These are phyloP conservation scores for Belonocnema kinseyi DNA, from an alignment of 1,140 invertebrate genomes.

Conservation along the genomic window DNA sequence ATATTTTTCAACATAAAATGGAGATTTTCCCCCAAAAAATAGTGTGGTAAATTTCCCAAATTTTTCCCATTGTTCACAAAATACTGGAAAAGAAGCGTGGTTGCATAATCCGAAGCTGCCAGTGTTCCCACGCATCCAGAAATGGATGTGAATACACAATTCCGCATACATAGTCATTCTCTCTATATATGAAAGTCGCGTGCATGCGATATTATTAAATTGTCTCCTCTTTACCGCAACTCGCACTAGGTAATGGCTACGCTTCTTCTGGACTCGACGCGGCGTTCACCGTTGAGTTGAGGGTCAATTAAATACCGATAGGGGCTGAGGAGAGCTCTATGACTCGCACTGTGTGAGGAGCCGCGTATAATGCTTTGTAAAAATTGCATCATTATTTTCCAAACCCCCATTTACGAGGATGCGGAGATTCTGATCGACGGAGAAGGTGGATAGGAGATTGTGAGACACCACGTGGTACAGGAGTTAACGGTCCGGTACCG, in stretches of 20 bases:
- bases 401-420: slow-evolving; percentile 42
- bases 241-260: slow-evolving; percentile 26
- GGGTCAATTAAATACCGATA: not conserved
- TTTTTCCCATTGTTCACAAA: too few relatives aligned
- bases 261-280: slow-evolving; percentile 48
- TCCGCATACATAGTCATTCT: slow-evolving; percentile 44
- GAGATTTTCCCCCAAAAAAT: too few relatives aligned
- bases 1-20: too few relatives aligned
- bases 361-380: too few relatives aligned
- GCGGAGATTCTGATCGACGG: not conserved
- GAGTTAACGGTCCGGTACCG: too few relatives aligned
- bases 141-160: slow-evolving; percentile 26
- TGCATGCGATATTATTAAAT: slow-evolving; percentile 52
- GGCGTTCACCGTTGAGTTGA: slow-evolving; percentile 49
- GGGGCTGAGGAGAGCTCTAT: too few relatives aligned
- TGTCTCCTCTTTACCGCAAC: slow-evolving; percentile 54
- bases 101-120: slow-evolving; percentile 48
- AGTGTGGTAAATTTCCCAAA: too few relatives aligned
- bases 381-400: slow-evolving; percentile 48
- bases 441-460: slow-evolving; percentile 48
- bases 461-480: slow-evolving; percentile 69
- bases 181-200: slow-evolving; percentile 48
- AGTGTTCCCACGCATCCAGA: slow-evolving; percentile 53
- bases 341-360: slow-evolving; percentile 42
- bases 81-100: slow-evolving; percentile 34